Base-by-base conservation (phyloP, 2,113 vertebrate genomes). In the Catharus minimus region DNA sequence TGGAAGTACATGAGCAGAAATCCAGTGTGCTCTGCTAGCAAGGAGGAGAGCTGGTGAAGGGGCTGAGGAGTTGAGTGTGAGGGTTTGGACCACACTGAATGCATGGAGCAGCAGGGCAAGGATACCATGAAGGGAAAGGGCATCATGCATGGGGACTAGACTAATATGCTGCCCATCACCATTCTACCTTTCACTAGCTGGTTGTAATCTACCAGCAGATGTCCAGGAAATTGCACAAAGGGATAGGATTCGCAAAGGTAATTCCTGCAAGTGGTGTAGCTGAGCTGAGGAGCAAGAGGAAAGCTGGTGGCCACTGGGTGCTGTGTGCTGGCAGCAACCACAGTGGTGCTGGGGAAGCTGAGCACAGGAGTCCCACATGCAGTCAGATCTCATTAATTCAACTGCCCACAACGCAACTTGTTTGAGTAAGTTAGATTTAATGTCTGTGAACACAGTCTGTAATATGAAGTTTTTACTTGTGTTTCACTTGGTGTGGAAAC, bases 241-340 rank as follows among this genome's bases (percentile, higher is more conserved):
- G 11, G 5, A 2, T 36, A 13, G 32, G 15, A 56, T 36, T 72
- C 30, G 6, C 36, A 36, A 7, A 43, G 33, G 2, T 26, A 43
- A 11, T 32, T 67, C 14, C 36, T 79, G 24, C 33, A 66, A 41
- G 38, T 10, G 12, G 5, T 1, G 1, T 55, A 32, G 56, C 69
- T 89, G 56, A 69, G 19, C 55, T 6, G 15, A 78, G 67, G 53
- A 43, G 58, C 0, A 0, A 15, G 49, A 82, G 32, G 33, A 81
- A 78, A 66, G 50, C 52, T 56, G 24, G 21, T 61, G 43, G 22
- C 27, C 6, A 2, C 36, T 1, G 5, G 16, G 18, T 52, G 27
- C 50, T 6, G 2, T 0, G 0, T 60, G 46, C 23, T 0, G 0
- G 30, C 1, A 3, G 39, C 9, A 5, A 69, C 18, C 7, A 7